Evolutionary conservation across 2,797 vertebrate species (phyloP).

Genomic region (Pogoniulus pusillus): DNA sequence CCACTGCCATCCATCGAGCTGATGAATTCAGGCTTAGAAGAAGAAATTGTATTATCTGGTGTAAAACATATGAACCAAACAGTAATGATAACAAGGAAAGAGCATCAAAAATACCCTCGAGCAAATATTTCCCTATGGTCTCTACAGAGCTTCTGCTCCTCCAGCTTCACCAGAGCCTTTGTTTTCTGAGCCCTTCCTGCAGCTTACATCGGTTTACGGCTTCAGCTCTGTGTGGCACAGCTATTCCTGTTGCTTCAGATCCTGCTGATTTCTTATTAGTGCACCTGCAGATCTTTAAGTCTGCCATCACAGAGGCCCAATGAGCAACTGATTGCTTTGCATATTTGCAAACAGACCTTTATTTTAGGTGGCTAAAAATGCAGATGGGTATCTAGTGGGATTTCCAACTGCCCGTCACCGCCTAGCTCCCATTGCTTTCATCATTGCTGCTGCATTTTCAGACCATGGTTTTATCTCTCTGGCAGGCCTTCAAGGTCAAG

Average conservation of each 20-base stretch:
- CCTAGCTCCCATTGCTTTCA: neutral
- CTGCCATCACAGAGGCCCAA: neutral
- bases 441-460: slow-evolving; percentile 13
- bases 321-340: neutral
- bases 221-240: neutral
- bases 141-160: neutral
- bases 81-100: neutral
- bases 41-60: neutral
- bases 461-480: slow-evolving; percentile 23
- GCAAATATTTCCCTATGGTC: neutral
- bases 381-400: neutral
- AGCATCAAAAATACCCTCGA: neutral
- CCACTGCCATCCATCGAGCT: neutral
- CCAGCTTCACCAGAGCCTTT: neutral
- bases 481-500: slow-evolving; percentile 41
- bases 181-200: neutral
- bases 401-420: slow-evolving; percentile 3
- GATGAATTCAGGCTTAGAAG: neutral
- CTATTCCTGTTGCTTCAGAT: neutral
- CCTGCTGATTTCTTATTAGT: slow-evolving; percentile 16
- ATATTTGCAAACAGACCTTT: neutral
- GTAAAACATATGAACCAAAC: neutral
- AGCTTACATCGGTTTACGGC: neutral
- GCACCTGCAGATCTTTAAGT: slow-evolving; percentile 24
- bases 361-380: slow-evolving; percentile 4